Conservation (phyloP, 2,888 invertebrate species). For the Synanthedon formicaeformis region DNA sequence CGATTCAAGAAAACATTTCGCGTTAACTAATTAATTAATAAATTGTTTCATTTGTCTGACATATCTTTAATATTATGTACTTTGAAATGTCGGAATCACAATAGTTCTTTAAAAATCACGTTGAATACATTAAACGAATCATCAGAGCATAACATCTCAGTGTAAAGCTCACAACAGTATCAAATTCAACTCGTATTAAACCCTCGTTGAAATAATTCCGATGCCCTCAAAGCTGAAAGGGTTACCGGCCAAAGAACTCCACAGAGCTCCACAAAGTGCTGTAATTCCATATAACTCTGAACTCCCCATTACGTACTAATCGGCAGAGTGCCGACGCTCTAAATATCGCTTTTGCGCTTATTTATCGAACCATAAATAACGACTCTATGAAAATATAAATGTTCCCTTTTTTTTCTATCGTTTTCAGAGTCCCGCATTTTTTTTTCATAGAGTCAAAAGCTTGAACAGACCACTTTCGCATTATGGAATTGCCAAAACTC, state of each 20-base stretch:
- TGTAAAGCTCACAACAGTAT: constrained; percentile 13
- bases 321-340: constrained; percentile 64
- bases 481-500: constrained; percentile 72
- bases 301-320: constrained; percentile 50
- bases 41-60: no score
- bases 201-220: constrained; percentile 53
- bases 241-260: constrained; percentile 25
- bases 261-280: constrained; percentile 30
- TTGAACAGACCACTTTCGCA: constrained; percentile 71
- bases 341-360: constrained; percentile 65
- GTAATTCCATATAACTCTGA: constrained; percentile 33
- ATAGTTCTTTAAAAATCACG: background rate
- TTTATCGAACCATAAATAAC: constrained; percentile 67
- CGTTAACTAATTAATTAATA: no score
- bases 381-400: constrained; percentile 69
- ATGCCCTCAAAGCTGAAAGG: constrained; percentile 62
- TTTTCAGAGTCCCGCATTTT: constrained; percentile 60
- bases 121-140: no score
- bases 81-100: background rate
- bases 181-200: constrained; percentile 31
- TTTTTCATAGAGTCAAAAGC: constrained; percentile 70
- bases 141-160: background rate
- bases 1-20: no score
- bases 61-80: no score
- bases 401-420: constrained; percentile 67